phyloP scores from a whole-genome alignment of 2,888 invertebrate genomes.

The Ennomos fuscantarius region DNA sequence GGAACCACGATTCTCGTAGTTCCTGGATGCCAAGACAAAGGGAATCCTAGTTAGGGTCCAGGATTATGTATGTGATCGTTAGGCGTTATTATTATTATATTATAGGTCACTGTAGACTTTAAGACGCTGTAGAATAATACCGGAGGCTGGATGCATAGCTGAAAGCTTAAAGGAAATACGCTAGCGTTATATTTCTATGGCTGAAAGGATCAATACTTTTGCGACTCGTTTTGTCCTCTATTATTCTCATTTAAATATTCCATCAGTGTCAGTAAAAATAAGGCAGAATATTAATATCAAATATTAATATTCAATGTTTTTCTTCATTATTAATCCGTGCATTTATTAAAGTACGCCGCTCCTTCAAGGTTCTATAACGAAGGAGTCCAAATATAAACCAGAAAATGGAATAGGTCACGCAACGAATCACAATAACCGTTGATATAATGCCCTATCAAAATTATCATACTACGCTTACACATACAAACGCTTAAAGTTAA shows the following conservation, averaged over 20 bases:
- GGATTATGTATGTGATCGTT: too few relatives aligned
- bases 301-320: conserved; percentile 28
- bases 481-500: background rate
- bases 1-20: too few relatives aligned
- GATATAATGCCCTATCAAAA: conserved; percentile 41
- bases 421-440: conserved; percentile 46
- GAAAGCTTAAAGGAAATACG: too few relatives aligned
- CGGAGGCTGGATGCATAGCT: too few relatives aligned
- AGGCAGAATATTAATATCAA: conserved; percentile 13
- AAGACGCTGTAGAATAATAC: too few relatives aligned
- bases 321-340: conserved; percentile 29
- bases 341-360: conserved; percentile 47
- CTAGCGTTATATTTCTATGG: too few relatives aligned
- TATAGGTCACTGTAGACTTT: too few relatives aligned
- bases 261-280: conserved; percentile 8
- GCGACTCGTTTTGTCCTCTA: background rate
- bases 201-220: too few relatives aligned
- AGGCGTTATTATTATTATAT: too few relatives aligned
- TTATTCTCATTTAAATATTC: conserved; percentile 6
- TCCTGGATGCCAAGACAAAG: too few relatives aligned
- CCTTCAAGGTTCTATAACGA: conserved; percentile 58
- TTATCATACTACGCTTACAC: conserved; percentile 25
- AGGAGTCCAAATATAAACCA: conserved; percentile 52
- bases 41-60: too few relatives aligned
- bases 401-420: conserved; percentile 65